These are phyloP conservation scores for Hypsopygia costalis DNA, from an alignment of 2,888 invertebrate genomes.

Conservation along the genomic window DNA sequence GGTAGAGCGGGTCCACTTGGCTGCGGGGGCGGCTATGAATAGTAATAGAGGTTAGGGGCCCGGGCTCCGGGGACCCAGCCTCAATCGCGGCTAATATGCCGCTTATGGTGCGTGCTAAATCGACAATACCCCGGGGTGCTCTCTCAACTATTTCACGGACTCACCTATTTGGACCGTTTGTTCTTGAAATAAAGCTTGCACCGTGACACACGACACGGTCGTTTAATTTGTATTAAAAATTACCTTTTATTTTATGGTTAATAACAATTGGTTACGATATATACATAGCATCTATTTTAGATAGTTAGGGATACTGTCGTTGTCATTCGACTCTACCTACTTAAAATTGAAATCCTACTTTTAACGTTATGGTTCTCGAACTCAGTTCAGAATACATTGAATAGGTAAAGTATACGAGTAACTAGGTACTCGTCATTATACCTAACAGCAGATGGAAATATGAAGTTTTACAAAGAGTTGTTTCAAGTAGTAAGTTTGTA, in stretches of 20 bases:
- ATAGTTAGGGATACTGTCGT: no score
- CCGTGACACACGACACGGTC: constrained; percentile 31
- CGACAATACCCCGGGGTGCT: constrained; percentile 65
- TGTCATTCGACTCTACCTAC: no score
- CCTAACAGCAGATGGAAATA: neutral
- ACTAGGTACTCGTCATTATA: no score
- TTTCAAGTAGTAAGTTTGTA: neutral
- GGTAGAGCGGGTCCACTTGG: constrained; percentile 43
- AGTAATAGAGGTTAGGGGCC: constrained; percentile 61
- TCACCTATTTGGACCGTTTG: constrained; percentile 53
- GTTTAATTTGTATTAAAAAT: neutral
- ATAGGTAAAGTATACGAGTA: no score
- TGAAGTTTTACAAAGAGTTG: neutral
- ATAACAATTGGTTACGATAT: neutral
- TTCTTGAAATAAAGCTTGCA: constrained; percentile 42
- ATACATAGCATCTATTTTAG: no score
- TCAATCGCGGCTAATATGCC: constrained; percentile 49
- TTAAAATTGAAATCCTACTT: no score
- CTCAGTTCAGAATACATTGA: no score
- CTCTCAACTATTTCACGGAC: constrained; percentile 54
- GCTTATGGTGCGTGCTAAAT: constrained; percentile 78
- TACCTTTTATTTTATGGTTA: no score
- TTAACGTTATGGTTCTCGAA: no score
- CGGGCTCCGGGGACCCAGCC: constrained; percentile 43
- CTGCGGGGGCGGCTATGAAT: constrained; percentile 63